Evolutionary conservation across 2,888 invertebrate species (phyloP).

Genomic region (Cylindroiulus punctatus): DNA sequence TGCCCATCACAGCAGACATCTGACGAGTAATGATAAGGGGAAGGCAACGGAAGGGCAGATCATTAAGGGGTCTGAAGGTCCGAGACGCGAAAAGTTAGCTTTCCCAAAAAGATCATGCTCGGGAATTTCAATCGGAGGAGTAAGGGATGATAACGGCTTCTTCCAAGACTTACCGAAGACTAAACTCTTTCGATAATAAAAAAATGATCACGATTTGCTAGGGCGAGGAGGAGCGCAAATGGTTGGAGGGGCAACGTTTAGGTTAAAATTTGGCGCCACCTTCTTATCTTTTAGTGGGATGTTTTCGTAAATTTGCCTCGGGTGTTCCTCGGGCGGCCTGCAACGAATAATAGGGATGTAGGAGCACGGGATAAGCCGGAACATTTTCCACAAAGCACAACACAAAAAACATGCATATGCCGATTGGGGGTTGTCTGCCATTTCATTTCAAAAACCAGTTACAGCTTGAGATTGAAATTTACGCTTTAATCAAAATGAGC

Average conservation of each 20-base stretch:
- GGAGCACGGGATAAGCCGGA: background rate
- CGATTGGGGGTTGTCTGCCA: too few relatives aligned
- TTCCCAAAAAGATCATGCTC: background rate
- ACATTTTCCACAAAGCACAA: background rate
- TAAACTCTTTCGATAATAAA: background rate
- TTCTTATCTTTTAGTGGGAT: constrained; percentile 68
- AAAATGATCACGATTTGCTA: constrained; percentile 51
- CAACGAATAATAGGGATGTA: constrained; percentile 59
- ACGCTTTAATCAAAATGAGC: too few relatives aligned
- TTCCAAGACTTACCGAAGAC: constrained; percentile 5
- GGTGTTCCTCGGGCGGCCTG: constrained; percentile 69
- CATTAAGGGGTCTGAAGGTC: background rate
- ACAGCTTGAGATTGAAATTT: background rate
- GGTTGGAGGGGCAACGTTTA: constrained; percentile 61
- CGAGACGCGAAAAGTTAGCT: background rate
- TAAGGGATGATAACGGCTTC: background rate
- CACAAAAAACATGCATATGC: background rate
- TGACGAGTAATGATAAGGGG: background rate
- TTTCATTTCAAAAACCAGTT: background rate
- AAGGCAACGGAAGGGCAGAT: background rate
- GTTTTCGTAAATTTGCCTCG: constrained; percentile 70
- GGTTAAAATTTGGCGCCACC: constrained; percentile 54
- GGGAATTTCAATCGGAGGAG: background rate
- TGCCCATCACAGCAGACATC: background rate
- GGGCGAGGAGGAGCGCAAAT: constrained; percentile 60